Base-by-base conservation (phyloP, 2,113 vertebrate species). In the Urocolius indicus region DNA sequence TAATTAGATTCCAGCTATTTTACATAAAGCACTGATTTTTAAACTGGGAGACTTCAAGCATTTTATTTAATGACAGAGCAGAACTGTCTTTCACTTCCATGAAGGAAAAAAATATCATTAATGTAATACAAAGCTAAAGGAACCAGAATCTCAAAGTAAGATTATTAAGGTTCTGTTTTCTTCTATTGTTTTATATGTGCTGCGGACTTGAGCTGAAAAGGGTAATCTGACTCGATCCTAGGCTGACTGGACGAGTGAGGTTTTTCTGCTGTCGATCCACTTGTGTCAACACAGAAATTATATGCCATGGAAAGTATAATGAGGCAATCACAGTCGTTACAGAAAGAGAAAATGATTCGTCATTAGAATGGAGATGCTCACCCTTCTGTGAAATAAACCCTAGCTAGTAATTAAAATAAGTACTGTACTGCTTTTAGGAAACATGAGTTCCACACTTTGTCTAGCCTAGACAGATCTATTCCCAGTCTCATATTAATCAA, bases 211-310 rank as follows among this genome's bases (percentile, higher is more conserved):
- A 32, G 55, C 48, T 90, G 78, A 81, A 55, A 79, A 93, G 48
- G 34, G n/a, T 59, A 45, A 79, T 71, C 59, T 22, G 65, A 62
- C 52, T 30, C 0, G 1, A 17, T 87, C 74, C 82, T 30, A 49
- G 86, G 57, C 90, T 91, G 90, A 87, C 93, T 90, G 92, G 93
- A 69, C 76, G 67, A 95, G 82, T 54, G 34, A 94, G 94, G 68
- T 52, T 78, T 84, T 79, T 87, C 80, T 84, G 61, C 87, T 93
- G 34, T 57, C 52, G 72, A 51, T 73, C 78, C 73, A 55, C 74
- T 90, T 84, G 72, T 91, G 92, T 94, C 93, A 94, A 84, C 80
- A 76, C 16, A 93, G 81, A 95, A 95, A 96, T 93, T 95, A 93
- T 30, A 94, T 34, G 76, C 83, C 72, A 54, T 82, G 92, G 48